Evolutionary conservation across 2,113 vertebrate genomes (phyloP).

Genomic region (Uria lomvia): DNA sequence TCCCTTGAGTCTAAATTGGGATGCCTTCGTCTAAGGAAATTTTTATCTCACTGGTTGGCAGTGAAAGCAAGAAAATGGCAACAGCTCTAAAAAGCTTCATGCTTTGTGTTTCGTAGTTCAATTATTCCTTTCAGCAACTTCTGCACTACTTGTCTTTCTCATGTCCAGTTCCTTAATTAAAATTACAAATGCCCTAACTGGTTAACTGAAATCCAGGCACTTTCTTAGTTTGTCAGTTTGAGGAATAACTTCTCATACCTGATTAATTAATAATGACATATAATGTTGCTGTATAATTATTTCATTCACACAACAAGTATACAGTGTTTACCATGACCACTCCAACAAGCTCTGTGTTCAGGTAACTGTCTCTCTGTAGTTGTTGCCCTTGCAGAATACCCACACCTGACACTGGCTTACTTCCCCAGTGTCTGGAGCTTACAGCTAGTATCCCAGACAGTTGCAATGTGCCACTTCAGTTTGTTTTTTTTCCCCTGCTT

Average conservation of each 20-base stretch:
- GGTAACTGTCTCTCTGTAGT: not conserved
- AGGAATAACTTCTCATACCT: not conserved
- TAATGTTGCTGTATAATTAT: not conserved
- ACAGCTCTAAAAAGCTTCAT: conserved; percentile 2
- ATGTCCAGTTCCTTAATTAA: conserved; percentile 56
- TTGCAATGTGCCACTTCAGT: not conserved
- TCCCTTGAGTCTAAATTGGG: conserved; percentile 55
- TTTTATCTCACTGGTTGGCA: conserved; percentile 59
- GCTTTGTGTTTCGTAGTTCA: conserved; percentile 2
- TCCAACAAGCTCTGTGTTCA: not conserved
- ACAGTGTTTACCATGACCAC: not conserved
- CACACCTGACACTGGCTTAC: not conserved
- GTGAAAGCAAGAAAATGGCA: conserved; percentile 41
- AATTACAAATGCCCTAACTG: not conserved
- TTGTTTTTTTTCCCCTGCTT: not conserved
- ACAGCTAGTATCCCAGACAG: not conserved
- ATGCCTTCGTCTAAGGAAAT: conserved; percentile 61
- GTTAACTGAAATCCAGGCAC: not conserved
- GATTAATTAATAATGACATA: not conserved
- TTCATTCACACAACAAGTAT: not conserved
- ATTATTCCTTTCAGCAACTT: conserved; percentile 61
- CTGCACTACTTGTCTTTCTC: conserved; percentile 24
- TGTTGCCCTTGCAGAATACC: not conserved
- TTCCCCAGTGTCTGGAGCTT: not conserved
- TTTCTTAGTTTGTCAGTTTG: not conserved